Conservation (phyloP, 2,888 invertebrate genomes). For the Metopia argyrocephala region DNA sequence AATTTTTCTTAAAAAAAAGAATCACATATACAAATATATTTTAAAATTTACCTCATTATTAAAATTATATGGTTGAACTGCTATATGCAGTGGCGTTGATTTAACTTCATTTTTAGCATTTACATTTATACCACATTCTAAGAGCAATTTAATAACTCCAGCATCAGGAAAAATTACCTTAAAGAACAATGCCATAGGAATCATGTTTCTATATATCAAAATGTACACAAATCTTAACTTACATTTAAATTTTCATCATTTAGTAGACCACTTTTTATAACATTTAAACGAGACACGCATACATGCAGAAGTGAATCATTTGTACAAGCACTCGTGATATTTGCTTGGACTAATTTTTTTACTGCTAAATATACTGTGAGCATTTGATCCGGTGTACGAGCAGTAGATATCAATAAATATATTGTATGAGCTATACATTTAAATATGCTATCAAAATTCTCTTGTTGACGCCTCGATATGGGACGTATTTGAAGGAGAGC, state of each 20-base stretch:
- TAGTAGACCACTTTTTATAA: constrained; percentile 87
- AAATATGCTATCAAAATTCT: constrained; percentile 88
- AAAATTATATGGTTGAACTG: constrained; percentile 87
- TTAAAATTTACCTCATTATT: constrained; percentile 81
- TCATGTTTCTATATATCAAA: too few relatives aligned
- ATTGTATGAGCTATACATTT: constrained; percentile 89
- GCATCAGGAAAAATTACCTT: constrained; percentile 87
- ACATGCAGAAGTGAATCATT: constrained; percentile 92
- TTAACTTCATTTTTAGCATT: constrained; percentile 87
- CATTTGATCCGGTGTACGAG: constrained; percentile 80
- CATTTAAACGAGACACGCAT: constrained; percentile 87
- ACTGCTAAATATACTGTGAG: constrained; percentile 79
- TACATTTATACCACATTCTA: constrained; percentile 88
- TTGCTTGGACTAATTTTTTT: constrained; percentile 78
- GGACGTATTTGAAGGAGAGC: constrained; percentile 82
- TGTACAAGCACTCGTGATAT: constrained; percentile 84
- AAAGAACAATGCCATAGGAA: not conserved
- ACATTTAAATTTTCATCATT: constrained; percentile 82
- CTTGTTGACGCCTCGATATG: constrained; percentile 87
- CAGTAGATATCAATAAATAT: constrained; percentile 83
- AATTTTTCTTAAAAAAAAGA: too few relatives aligned
- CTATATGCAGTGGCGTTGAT: constrained; percentile 90
- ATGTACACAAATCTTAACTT: constrained; percentile 54
- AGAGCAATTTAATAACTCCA: constrained; percentile 84
- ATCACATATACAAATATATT: too few relatives aligned